Percentiles rank a stretch among this genome's conserved stretches.
These are phyloP conservation scores for Suricata suricatta DNA, from an alignment of 2,113 vertebrate species.

Conservation along the genomic window DNA sequence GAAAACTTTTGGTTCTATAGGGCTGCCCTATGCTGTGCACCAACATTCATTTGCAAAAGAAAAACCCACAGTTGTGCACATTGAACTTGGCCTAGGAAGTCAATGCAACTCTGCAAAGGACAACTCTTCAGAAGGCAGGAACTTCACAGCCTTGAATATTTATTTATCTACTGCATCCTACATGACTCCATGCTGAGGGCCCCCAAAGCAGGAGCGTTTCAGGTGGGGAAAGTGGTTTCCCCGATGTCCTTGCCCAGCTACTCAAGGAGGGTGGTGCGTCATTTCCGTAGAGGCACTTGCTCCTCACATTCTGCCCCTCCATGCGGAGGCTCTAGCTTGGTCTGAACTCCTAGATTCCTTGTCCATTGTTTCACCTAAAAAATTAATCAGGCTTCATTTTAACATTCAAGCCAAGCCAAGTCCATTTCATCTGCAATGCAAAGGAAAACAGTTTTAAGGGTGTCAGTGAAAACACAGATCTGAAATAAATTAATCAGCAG, in stretches of 20 bases:
- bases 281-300: background rate
- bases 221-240: background rate
- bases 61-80: background rate
- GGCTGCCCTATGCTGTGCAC: background rate
- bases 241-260: background rate
- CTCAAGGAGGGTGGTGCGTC: background rate
- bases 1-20: background rate
- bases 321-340: background rate
- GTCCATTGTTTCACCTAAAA: background rate
- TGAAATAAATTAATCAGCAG: background rate
- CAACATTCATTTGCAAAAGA: background rate
- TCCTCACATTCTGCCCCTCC: background rate
- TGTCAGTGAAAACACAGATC: background rate
- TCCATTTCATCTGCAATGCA: background rate
- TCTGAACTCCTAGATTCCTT: background rate
- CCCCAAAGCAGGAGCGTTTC: background rate
- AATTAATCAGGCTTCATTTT: background rate
- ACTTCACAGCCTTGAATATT: background rate
- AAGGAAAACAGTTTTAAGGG: background rate
- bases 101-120: background rate
- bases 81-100: background rate
- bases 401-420: background rate
- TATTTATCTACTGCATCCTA: accelerated
- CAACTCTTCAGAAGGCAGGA: background rate
- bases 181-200: background rate